phyloP scores from a whole-genome alignment of 30 jellyfish, hydroid and myxozoan species.

The Cassiopea xamachana region DNA sequence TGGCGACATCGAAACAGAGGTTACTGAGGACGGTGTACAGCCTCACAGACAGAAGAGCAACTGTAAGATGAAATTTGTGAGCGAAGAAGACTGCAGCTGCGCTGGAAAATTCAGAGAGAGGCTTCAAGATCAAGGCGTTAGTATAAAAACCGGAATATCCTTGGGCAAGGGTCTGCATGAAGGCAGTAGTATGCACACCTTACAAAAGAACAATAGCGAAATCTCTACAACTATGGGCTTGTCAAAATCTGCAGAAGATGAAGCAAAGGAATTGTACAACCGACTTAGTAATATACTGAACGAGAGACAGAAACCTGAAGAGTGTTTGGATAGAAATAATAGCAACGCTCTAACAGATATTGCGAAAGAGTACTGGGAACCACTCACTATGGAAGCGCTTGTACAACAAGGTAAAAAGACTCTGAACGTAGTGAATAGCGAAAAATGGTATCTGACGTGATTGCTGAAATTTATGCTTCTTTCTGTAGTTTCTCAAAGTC shows the following conservation, averaged over 20 bases:
- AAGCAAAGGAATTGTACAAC: not conserved
- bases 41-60: not conserved
- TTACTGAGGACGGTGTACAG: not conserved
- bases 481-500: not conserved
- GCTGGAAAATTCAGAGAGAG: slow-evolving; percentile 57
- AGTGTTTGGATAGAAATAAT: not conserved
- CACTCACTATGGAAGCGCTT: slow-evolving; percentile 42
- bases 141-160: slow-evolving; percentile 53
- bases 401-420: slow-evolving; percentile 17
- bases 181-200: not conserved
- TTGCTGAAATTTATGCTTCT: not conserved
- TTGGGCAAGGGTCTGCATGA: not conserved
- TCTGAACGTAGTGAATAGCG: not conserved
- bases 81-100: slow-evolving; percentile 65
- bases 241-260: slow-evolving; percentile 2
- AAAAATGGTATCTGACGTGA: not conserved
- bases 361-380: slow-evolving; percentile 16
- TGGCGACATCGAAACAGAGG: not conserved
- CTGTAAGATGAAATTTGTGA: slow-evolving; percentile 33
- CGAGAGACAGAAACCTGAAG: not conserved
- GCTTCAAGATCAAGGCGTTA: slow-evolving; percentile 56
- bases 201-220: not conserved
- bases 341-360: not conserved
- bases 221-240: not conserved
- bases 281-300: not conserved